These are phyloP conservation scores for Trematomus loennbergii DNA, from an alignment of 2,113 vertebrate genomes.

Conservation along the genomic window DNA sequence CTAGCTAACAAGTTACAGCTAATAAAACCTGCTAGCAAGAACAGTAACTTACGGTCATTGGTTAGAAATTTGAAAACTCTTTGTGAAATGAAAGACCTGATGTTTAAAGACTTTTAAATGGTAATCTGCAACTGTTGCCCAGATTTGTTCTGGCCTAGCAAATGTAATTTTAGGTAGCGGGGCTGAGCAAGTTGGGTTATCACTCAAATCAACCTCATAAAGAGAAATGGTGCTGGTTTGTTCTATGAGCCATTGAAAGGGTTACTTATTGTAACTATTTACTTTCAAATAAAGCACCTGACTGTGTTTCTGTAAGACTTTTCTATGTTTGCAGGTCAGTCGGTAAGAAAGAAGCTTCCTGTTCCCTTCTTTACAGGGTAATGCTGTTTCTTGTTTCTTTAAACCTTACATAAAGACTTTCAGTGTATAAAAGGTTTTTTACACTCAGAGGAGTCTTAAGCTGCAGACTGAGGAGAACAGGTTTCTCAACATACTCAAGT, in stretches of 20 bases:
- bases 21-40: not conserved
- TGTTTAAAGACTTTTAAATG: not conserved
- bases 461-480: constrained; percentile 9
- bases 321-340: constrained; percentile 22
- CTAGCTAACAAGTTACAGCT: not conserved
- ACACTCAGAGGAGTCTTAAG: constrained; percentile 28
- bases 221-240: not conserved
- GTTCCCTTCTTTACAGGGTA: constrained; percentile 29
- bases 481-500: constrained; percentile 17
- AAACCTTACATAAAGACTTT: constrained; percentile 13
- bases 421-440: constrained; percentile 17
- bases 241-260: not conserved
- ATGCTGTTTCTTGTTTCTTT: not conserved
- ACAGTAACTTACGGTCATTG: not conserved
- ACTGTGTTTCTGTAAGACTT: constrained; percentile 33
- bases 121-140: no score
- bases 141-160: no score
- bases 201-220: not conserved
- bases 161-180: no score
- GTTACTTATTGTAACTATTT: constrained; percentile 15
- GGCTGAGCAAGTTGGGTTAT: no score
- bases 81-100: not conserved
- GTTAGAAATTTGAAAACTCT: not conserved
- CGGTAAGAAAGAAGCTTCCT: constrained; percentile 13
- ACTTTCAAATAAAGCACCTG: constrained; percentile 5